A percentile compares a stretch with the other conserved stretches of the same genome.
phyloP scores from a whole-genome alignment of 2,113 vertebrate species.

The Sprattus sprattus region DNA sequence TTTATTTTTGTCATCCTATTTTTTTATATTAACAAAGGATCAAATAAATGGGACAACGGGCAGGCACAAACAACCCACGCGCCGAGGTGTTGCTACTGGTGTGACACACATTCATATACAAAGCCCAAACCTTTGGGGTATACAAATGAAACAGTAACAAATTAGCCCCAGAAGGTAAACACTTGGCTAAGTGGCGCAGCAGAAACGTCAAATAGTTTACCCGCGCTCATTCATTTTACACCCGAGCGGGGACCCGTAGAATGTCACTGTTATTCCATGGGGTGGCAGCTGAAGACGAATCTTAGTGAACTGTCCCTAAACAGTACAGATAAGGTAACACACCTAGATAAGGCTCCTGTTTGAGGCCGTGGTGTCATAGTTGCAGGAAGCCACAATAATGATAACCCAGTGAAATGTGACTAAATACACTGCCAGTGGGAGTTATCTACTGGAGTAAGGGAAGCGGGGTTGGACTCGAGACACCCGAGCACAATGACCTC shows the following conservation, averaged over 20 bases:
- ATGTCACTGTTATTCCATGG: neutral
- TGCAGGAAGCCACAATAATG: constrained; percentile 11
- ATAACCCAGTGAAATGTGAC: neutral
- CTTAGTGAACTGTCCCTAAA: neutral
- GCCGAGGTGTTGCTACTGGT: constrained; percentile 36
- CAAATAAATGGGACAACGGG: constrained; percentile 35
- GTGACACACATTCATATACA: constrained; percentile 41
- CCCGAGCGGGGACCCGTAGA: constrained; percentile 61
- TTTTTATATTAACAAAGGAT: constrained; percentile 39
- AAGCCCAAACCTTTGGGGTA: constrained; percentile 45
- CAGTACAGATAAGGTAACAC: neutral
- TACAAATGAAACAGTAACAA: constrained; percentile 57
- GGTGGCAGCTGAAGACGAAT: neutral
- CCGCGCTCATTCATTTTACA: constrained; percentile 50
- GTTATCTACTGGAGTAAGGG: neutral
- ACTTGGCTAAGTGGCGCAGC: constrained; percentile 48
- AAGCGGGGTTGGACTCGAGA: too few relatives aligned
- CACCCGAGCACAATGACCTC: neutral
- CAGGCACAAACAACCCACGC: neutral
- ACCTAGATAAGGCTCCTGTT: neutral
- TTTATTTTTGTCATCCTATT: constrained; percentile 24
- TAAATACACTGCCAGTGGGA: neutral
- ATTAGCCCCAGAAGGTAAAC: constrained; percentile 62
- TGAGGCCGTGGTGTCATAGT: neutral
- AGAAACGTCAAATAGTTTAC: constrained; percentile 69